Evolutionary conservation across 2,113 vertebrate species (phyloP), one percentile per base, ranked within the genome.

Genomic region (Rhodinocichla rosea): DNA sequence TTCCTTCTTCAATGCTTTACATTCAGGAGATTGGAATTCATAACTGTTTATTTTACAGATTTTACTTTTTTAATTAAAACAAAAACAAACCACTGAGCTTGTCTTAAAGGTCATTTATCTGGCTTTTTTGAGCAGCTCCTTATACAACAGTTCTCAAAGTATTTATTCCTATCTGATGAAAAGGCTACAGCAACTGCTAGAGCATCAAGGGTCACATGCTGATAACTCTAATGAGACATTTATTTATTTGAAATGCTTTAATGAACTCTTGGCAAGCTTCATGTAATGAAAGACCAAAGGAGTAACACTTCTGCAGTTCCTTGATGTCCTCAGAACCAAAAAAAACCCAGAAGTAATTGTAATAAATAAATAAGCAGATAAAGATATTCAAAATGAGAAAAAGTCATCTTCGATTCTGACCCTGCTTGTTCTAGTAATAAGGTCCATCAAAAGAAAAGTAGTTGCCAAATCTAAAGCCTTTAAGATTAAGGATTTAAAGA

Each of bases 291-390:
- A 73, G 37, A 84, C 52, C 40, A 83, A 86, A 81, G 57, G 14
- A 64, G 9, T 21, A 84, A 50, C 22, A 50, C 20, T 63, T 86
- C 33, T 81, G 56, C 39, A 47, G 24, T 83, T 92, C 49, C 39
- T 70, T 89, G 49, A 28, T 89, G 33, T 56, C 47, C 55, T 81
- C 35, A 83, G n/a, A 83, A 84, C 7, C 35, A 57, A 88, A 83
- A 83, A 83, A 64, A 69, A 88, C 2, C 7, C 35, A 14, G 28
- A 35, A 40, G 13, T 47, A 59, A 19, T 19, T 60, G 9, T 59
- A 81, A 89, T 94, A 94, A 94, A 94, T 91, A 95, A 93, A 92
- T 75, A 95, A 94, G 9, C 40, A 92, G 60, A 76, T 56, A 62
- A 30, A 73, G 74, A 69, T 63, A 50, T 55, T 85, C 8, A 10